Evolutionary conservation across 1,140 invertebrate species (phyloP).

Genomic region (Rhopalosiphum maidis): DNA sequence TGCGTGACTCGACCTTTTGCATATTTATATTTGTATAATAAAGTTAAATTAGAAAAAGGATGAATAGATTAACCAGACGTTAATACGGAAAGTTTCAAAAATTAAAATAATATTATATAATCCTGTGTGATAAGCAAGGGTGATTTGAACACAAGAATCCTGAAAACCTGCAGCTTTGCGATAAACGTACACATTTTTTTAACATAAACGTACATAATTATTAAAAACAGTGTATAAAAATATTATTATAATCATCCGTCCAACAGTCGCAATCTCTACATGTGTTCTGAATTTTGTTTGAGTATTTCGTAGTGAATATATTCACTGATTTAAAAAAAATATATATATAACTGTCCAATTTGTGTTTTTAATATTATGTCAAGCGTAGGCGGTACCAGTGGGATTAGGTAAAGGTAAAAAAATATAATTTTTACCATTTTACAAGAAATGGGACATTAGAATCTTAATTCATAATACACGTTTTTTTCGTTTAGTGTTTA

Average conservation of each 20-base stretch:
- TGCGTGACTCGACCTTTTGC: not conserved
- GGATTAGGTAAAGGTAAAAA: not conserved
- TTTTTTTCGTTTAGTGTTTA: not conserved
- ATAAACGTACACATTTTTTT: not conserved
- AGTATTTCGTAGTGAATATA: not conserved
- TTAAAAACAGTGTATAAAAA: not conserved
- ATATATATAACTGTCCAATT: not conserved
- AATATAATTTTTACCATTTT: not conserved
- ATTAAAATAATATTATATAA: slow-evolving; percentile 16
- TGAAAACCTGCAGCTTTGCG: not conserved
- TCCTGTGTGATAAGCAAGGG: not conserved
- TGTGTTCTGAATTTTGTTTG: not conserved
- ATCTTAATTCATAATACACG: not conserved
- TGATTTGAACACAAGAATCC: not conserved
- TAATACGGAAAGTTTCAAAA: not conserved
- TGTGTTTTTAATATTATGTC: not conserved
- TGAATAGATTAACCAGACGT: not conserved
- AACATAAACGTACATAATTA: not conserved
- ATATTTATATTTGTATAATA: slow-evolving; percentile 3
- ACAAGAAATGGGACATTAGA: not conserved
- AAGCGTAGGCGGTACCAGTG: not conserved
- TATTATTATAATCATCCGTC: not conserved
- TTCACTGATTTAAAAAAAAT: not conserved
- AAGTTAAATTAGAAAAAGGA: slow-evolving; percentile 13
- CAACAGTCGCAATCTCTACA: not conserved